Percentiles rank a stretch among this genome's conserved stretches.
phyloP scores from a whole-genome alignment of 2,888 invertebrate species.

The Gibbula magus region DNA sequence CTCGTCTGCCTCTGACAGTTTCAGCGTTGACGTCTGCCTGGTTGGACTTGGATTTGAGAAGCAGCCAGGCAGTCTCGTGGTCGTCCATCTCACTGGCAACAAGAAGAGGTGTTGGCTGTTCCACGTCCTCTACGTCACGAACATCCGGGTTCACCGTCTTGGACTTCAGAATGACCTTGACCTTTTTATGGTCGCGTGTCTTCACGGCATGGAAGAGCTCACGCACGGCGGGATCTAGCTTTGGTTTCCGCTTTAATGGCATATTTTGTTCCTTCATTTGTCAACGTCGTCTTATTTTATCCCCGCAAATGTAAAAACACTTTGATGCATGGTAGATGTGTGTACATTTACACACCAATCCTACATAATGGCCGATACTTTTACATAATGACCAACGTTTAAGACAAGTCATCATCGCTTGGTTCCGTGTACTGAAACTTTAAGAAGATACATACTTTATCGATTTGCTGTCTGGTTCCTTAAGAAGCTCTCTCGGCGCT shows the following conservation, averaged over 20 bases:
- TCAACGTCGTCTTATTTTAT: background rate
- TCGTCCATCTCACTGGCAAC: conserved; percentile 57
- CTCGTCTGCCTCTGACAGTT: conserved; percentile 54
- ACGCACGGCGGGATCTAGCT: conserved; percentile 39
- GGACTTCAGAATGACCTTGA: conserved; percentile 48
- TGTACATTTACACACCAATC: background rate
- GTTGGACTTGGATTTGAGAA: conserved; percentile 57
- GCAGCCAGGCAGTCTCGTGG: conserved; percentile 55
- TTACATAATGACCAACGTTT: too few species aligned
- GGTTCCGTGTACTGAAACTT: too few species aligned
- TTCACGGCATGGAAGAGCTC: conserved; percentile 50
- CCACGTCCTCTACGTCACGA: conserved; percentile 50
- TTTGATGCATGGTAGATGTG: background rate
- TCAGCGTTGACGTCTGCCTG: conserved; percentile 63
- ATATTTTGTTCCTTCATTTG: conserved; percentile 26
- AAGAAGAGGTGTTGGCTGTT: conserved; percentile 58
- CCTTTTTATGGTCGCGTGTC: conserved; percentile 30
- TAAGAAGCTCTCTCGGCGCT: too few species aligned
- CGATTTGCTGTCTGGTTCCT: too few species aligned
- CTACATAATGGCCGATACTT: too few species aligned
- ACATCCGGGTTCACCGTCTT: conserved; percentile 53
- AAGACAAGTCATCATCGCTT: too few species aligned
- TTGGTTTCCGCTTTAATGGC: conserved; percentile 27
- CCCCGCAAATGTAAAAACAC: background rate
- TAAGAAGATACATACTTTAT: too few species aligned